phyloP scores from a whole-genome alignment of 2,113 vertebrate genomes.

The Epinephelus cyanopodus region DNA sequence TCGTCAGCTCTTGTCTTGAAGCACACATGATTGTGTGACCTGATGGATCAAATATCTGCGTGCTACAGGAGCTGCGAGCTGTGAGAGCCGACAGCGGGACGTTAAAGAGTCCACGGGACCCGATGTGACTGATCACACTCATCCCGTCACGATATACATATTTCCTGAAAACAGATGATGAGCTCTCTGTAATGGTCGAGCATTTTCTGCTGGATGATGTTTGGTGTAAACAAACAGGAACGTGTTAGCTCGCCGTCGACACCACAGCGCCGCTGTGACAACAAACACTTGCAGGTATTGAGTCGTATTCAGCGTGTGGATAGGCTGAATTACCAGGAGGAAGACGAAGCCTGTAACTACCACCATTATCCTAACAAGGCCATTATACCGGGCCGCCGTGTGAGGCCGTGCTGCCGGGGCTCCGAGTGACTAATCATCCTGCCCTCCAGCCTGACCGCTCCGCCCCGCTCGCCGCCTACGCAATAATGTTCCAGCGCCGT shows the following conservation, averaged over 20 bases:
- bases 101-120: slow-evolving; percentile 43
- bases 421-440: slow-evolving; percentile 74
- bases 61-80: background rate
- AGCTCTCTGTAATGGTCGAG: slow-evolving; percentile 47
- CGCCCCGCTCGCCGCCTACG: slow-evolving; percentile 49
- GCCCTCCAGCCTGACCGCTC: slow-evolving; percentile 63
- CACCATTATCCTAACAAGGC: slow-evolving; percentile 83
- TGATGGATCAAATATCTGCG: slow-evolving; percentile 40
- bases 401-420: slow-evolving; percentile 53
- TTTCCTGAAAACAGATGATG: slow-evolving; percentile 49
- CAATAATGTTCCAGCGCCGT: slow-evolving; percentile 16
- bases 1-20: slow-evolving; percentile 29
- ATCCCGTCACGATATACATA: slow-evolving; percentile 51
- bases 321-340: slow-evolving; percentile 73
- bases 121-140: background rate
- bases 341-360: slow-evolving; percentile 74
- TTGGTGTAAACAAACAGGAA: slow-evolving; percentile 72
- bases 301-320: slow-evolving; percentile 58
- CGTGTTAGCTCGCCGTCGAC: slow-evolving; percentile 36
- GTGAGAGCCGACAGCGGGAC: slow-evolving; percentile 38
- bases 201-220: slow-evolving; percentile 54
- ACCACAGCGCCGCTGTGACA: slow-evolving; percentile 21
- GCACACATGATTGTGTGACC: slow-evolving; percentile 46
- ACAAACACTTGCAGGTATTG: slow-evolving; percentile 70
- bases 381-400: slow-evolving; percentile 70